Evolutionary conservation across 2,797 vertebrate species (phyloP).

Genomic region (Pangasius mekongensis): DNA sequence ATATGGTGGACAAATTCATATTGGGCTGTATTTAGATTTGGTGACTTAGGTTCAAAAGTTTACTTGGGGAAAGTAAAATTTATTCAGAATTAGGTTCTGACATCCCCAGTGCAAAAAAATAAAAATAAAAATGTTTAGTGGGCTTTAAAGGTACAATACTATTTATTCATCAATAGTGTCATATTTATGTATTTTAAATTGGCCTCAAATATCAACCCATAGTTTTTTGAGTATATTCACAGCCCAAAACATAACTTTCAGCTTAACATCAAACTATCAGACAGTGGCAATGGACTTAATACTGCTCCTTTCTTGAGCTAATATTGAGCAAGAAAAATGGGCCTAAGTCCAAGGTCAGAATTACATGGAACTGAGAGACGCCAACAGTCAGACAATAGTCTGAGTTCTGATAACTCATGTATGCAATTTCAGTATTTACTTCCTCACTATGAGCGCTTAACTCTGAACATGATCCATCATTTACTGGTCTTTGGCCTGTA

Average conservation of each 20-base stretch:
- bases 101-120: neutral
- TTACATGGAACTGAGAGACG: neutral
- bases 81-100: neutral
- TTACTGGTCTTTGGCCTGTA: neutral
- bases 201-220: no score
- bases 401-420: neutral
- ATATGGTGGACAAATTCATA: neutral
- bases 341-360: neutral
- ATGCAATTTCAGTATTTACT: neutral
- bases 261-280: neutral
- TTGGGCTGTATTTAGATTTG: neutral
- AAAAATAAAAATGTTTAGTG: no score
- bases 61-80: neutral
- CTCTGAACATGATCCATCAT: neutral
- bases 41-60: neutral
- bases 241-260: neutral
- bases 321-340: neutral
- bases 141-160: no score
- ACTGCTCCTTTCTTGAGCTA: neutral
- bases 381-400: neutral
- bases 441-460: neutral
- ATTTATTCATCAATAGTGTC: no score
- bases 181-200: no score
- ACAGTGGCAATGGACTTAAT: neutral
- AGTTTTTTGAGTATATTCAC: neutral